Evolutionary conservation across 2,113 vertebrate genomes (phyloP).

Genomic region (Urocynchramus pylzowi): DNA sequence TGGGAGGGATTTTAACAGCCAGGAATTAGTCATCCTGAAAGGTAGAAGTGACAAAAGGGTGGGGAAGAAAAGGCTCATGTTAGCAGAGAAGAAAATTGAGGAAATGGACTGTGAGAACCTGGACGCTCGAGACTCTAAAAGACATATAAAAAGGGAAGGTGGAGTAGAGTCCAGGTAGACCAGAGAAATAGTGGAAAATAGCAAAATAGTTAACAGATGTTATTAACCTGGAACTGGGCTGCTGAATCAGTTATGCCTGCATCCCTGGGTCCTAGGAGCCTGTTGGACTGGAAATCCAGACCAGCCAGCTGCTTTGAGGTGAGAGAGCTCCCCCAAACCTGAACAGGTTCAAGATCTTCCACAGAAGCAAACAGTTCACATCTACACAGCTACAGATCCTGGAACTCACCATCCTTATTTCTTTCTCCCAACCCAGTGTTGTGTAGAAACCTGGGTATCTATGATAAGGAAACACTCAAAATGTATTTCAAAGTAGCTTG

Average conservation of each 20-base stretch:
- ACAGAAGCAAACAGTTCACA: background rate
- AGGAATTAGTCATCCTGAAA: background rate
- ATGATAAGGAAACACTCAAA: background rate
- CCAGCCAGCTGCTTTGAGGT: background rate
- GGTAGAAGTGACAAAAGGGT: background rate
- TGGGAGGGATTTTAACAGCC: background rate
- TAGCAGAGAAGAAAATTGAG: background rate
- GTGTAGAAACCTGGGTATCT: background rate
- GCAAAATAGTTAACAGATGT: background rate
- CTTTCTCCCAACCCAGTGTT: background rate
- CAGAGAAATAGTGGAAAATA: background rate
- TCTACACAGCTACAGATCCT: background rate
- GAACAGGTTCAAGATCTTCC: background rate
- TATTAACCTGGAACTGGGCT: background rate
- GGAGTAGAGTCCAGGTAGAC: background rate
- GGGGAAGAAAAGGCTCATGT: background rate
- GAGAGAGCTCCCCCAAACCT: background rate
- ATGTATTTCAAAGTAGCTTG: background rate
- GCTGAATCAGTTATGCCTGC: background rate
- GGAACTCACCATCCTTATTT: background rate
- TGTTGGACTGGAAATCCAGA: background rate
- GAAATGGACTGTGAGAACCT: background rate
- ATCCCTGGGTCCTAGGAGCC: accelerated
- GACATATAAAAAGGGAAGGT: background rate
- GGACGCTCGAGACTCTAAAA: background rate